Evolutionary conservation across 2,113 vertebrate genomes (phyloP), one percentile per base, ranked within the genome.

Genomic region (Rynchops niger): DNA sequence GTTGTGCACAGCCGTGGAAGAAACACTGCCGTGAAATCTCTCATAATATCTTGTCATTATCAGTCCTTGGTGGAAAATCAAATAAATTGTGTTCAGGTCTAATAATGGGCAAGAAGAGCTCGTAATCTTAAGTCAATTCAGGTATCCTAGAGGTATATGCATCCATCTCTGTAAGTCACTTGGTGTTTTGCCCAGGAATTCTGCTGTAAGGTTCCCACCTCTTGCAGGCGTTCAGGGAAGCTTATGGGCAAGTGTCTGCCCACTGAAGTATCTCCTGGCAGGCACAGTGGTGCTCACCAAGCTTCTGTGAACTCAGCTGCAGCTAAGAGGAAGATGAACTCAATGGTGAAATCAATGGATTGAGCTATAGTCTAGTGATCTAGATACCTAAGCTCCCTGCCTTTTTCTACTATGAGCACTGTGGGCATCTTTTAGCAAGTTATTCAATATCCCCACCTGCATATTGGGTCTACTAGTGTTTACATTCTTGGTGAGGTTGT

Each of bases 151-250:
- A 42, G 11, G 5, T 89, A 6, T 38, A 18, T 42, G 12, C 36
- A 66, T 53, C 20, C 6, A 11, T 15, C 19, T 56, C 34, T 40
- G 25, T 36, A 82, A 74, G 29, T 73, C 29, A 52, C 50, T 23
- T 6, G 9, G 36, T 5, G 22, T 72, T 80, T 76, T 67, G 3
- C 55, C 42, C 50, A 42, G 27, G 47, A 34, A 40, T 76, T 58
- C 61, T 79, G 8, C 74, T 62, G 14, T 38, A 66, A 78, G 27
- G 30, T 38, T 4, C 0, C 1, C 9, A 0, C 0, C 1, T 65
- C 43, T 40, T 85, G 27, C 20, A 66, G 25, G 9, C 21, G 1
- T 79, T 66, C 12, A 40, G 27, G 21, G 16, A 61, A 70, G 12
- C 4, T 52, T 62, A 16, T 0, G 0, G 49, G 40, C 73, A 18